These are phyloP conservation scores for Cyprinella venusta DNA, from an alignment of 2,797 vertebrate species.

Conservation along the genomic window DNA sequence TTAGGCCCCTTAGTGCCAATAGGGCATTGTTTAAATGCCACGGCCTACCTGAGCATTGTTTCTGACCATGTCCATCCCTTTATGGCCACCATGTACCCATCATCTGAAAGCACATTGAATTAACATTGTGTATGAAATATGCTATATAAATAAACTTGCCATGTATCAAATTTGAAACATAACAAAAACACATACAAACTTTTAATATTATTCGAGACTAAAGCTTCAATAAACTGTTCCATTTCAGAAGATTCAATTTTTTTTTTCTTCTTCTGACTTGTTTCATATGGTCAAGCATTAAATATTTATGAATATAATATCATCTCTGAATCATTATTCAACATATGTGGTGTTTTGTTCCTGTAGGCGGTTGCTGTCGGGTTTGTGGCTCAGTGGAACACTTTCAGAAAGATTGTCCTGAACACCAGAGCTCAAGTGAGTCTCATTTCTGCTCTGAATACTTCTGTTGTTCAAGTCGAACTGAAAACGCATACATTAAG, in stretches of 20 bases:
- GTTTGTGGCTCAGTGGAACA: slow-evolving; percentile 96
- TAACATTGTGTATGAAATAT: too few species aligned
- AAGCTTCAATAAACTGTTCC: neutral
- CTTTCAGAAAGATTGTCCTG: slow-evolving; percentile 92
- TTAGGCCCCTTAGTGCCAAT: too few species aligned
- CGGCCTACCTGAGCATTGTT: too few species aligned
- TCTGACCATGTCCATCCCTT: too few species aligned
- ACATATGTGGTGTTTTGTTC: slow-evolving; percentile 12
- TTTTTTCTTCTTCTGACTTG: neutral
- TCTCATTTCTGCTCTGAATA: neutral
- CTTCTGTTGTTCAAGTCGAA: neutral
- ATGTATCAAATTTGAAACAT: neutral
- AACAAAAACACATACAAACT: neutral
- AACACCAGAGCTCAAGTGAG: slow-evolving; percentile 86
- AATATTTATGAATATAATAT: too few species aligned
- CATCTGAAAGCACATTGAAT: too few species aligned
- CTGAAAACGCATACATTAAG: neutral
- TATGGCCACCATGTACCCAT: too few species aligned
- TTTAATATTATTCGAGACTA: neutral
- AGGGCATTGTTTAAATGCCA: too few species aligned
- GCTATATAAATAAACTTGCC: too few species aligned
- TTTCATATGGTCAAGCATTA: neutral
- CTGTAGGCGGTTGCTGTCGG: slow-evolving; percentile 87
- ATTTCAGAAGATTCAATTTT: neutral
- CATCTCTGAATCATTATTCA: neutral